A percentile compares a stretch with the other conserved stretches of the same genome.
These are phyloP conservation scores for Borostomias antarcticus DNA, from an alignment of 2,797 vertebrate species.

Conservation along the genomic window DNA sequence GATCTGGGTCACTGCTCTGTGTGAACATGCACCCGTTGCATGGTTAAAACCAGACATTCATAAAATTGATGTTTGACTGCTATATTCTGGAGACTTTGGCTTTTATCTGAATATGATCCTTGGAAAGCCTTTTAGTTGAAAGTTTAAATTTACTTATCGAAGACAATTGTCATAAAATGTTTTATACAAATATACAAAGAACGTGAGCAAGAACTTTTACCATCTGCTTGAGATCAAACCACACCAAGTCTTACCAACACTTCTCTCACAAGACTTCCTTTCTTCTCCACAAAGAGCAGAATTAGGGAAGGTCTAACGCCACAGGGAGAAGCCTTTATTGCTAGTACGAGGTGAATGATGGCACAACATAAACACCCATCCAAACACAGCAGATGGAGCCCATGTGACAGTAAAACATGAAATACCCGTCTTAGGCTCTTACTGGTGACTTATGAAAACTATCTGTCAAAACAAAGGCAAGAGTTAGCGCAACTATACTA, in stretches of 20 bases:
- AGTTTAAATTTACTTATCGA: constrained; percentile 28
- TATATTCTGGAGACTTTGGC: not conserved
- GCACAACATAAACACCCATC: constrained; percentile 74
- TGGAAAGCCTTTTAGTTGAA: not conserved
- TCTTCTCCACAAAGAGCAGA: constrained; percentile 63
- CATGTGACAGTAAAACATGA: constrained; percentile 82
- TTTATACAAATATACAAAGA: constrained; percentile 53
- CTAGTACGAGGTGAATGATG: constrained; percentile 81
- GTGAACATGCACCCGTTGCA: not conserved
- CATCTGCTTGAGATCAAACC: constrained; percentile 55
- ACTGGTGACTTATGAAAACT: constrained; percentile 83
- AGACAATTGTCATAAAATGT: constrained; percentile 46
- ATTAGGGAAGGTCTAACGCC: constrained; percentile 60
- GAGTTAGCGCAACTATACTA: constrained; percentile 78
- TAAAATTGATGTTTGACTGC: not conserved
- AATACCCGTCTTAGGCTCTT: constrained; percentile 78
- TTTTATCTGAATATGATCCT: not conserved
- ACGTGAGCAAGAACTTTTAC: constrained; percentile 44
- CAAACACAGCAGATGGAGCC: constrained; percentile 81
- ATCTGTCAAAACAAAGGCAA: constrained; percentile 81
- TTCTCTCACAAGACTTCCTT: constrained; percentile 35
- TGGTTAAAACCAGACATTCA: not conserved
- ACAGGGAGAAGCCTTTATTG: constrained; percentile 74
- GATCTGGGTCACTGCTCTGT: not conserved
- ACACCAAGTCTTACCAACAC: constrained; percentile 25